Evolutionary conservation across 1,140 invertebrate species (phyloP).

Genomic region (Hyphantria cunea): DNA sequence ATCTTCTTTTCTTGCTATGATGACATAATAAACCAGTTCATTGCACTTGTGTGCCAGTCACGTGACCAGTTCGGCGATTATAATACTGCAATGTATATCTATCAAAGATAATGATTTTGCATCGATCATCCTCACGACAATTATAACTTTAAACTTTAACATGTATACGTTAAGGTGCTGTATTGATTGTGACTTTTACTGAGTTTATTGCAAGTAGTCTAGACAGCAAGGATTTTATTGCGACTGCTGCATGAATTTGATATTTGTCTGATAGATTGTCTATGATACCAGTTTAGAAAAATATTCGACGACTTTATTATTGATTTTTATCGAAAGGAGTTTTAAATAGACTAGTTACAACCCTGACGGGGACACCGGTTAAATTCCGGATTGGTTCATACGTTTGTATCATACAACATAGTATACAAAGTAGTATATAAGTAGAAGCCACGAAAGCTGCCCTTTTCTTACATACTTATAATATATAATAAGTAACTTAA

Average conservation of each 20-base stretch:
- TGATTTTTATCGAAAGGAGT: neutral
- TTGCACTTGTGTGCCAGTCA: slow-evolving; percentile 19
- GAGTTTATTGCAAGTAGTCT: neutral
- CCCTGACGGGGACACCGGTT: too few species aligned
- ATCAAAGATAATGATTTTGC: slow-evolving; percentile 9
- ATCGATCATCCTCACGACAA: neutral
- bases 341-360: neutral
- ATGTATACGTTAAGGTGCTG: neutral
- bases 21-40: slow-evolving; percentile 19
- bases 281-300: neutral
- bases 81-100: slow-evolving; percentile 18
- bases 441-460: too few species aligned
- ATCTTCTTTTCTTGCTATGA: too few species aligned
- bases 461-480: too few species aligned
- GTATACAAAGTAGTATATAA: too few species aligned
- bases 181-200: neutral
- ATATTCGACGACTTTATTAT: neutral
- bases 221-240: slow-evolving; percentile 11
- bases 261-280: slow-evolving; percentile 8
- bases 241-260: neutral
- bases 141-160: slow-evolving; percentile 1
- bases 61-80: slow-evolving; percentile 8
- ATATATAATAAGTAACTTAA: too few species aligned
- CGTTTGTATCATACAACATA: too few species aligned
- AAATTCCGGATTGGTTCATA: too few species aligned